Conservation (phyloP, 2,113 vertebrate species). For the Myotis davidii region DNA sequence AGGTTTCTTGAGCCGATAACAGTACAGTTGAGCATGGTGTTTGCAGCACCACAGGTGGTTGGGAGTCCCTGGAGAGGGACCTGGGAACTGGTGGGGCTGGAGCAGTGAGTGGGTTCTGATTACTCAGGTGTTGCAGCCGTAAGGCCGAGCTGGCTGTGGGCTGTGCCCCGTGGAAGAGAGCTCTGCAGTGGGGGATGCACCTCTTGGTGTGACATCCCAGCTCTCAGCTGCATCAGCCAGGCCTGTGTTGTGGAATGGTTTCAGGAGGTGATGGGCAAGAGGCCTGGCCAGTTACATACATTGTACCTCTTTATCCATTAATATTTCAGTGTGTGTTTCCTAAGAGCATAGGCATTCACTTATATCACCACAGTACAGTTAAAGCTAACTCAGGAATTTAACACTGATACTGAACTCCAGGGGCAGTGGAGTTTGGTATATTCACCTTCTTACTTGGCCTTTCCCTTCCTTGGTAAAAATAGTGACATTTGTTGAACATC, state of each 20-base stretch:
- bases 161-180: not conserved
- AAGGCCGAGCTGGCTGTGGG: accelerated
- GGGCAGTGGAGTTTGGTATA: not conserved
- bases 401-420: too few species aligned
- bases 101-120: not conserved
- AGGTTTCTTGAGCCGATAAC: too few species aligned
- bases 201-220: not conserved
- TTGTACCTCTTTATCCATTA: too few species aligned
- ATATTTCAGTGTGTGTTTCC: too few species aligned
- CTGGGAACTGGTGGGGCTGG: not conserved
- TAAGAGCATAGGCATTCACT: too few species aligned
- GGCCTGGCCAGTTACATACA: not conserved
- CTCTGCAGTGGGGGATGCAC: accelerated
- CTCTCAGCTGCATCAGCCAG: not conserved
- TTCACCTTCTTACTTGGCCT: not conserved
- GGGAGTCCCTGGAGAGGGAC: not conserved
- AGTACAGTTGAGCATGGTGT: accelerated
- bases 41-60: accelerated
- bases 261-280: not conserved
- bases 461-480: not conserved
- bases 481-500: not conserved
- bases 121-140: not conserved
- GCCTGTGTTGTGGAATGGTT: accelerated
- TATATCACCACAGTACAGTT: too few species aligned
- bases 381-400: too few species aligned